Evolutionary conservation across 2,797 vertebrate species (phyloP).

Genomic region (Kryptopterus vitreolus): DNA sequence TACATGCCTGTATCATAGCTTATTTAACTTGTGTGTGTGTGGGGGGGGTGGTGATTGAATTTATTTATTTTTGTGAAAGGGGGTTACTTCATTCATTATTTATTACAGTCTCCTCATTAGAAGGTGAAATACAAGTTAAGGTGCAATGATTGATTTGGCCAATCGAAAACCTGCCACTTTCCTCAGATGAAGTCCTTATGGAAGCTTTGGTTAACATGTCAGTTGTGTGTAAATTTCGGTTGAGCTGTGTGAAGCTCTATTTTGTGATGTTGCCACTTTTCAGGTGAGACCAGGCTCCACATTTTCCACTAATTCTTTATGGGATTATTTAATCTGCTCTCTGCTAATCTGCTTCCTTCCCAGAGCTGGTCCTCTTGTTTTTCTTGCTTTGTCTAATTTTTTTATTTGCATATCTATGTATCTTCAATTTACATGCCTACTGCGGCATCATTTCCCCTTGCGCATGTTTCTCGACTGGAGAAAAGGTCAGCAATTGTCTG

Average conservation of each 20-base stretch:
- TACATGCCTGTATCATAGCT: too few relatives aligned
- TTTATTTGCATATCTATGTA: constrained; percentile 19
- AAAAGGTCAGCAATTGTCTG: constrained; percentile 23
- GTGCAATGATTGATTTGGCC: neutral
- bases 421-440: constrained; percentile 18
- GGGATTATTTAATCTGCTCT: constrained; percentile 1
- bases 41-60: too few relatives aligned
- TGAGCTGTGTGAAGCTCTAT: neutral
- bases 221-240: neutral
- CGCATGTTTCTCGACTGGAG: neutral
- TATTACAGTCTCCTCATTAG: neutral
- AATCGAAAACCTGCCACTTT: neutral
- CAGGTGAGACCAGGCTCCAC: neutral
- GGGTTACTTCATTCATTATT: too few relatives aligned
- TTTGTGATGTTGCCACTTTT: neutral
- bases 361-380: neutral
- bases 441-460: neutral
- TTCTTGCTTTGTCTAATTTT: constrained; percentile 15
- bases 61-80: too few relatives aligned
- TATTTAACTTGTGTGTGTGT: too few relatives aligned
- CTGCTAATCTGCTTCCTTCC: constrained; percentile 3
- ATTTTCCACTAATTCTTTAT: constrained; percentile 7
- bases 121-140: neutral
- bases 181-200: neutral
- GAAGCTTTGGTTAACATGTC: neutral